These are phyloP conservation scores for Macropus fuliginosus DNA, from an alignment of 2,797 vertebrate genomes.

Conservation along the genomic window DNA sequence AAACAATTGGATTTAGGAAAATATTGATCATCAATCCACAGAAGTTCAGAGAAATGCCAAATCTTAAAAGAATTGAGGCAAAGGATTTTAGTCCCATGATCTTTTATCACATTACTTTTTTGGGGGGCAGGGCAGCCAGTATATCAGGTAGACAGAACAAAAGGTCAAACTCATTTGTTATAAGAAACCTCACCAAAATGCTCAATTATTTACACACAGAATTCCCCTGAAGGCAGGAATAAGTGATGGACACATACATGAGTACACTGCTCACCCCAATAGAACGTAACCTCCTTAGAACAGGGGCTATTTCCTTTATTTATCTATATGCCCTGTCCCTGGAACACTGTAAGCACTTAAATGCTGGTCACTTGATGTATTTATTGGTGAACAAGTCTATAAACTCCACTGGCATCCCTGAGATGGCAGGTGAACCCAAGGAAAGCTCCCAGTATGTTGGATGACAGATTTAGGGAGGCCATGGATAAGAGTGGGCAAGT, in stretches of 20 bases:
- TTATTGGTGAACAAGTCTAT: neutral
- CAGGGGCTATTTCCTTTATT: neutral
- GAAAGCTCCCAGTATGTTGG: neutral
- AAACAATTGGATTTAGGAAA: neutral
- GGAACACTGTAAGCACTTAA: neutral
- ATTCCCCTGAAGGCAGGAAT: neutral
- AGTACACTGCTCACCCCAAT: neutral
- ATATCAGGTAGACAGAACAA: neutral
- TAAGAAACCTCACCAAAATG: neutral
- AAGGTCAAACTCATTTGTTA: neutral
- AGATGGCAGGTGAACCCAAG: neutral
- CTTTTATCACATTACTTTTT: neutral
- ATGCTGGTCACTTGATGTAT: neutral
- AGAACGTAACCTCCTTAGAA: neutral
- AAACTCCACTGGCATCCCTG: neutral
- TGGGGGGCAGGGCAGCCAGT: neutral
- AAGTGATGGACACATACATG: neutral
- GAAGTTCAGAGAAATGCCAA: neutral
- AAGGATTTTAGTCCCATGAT: neutral
- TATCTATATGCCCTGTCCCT: neutral
- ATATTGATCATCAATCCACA: neutral
- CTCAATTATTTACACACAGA: neutral
- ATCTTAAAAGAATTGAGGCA: neutral
- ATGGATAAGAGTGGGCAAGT: neutral
- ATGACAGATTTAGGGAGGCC: neutral